These are phyloP conservation scores for Phenganax subtilis DNA, from an alignment of 92 coral and sea anemone species.

Conservation along the genomic window DNA sequence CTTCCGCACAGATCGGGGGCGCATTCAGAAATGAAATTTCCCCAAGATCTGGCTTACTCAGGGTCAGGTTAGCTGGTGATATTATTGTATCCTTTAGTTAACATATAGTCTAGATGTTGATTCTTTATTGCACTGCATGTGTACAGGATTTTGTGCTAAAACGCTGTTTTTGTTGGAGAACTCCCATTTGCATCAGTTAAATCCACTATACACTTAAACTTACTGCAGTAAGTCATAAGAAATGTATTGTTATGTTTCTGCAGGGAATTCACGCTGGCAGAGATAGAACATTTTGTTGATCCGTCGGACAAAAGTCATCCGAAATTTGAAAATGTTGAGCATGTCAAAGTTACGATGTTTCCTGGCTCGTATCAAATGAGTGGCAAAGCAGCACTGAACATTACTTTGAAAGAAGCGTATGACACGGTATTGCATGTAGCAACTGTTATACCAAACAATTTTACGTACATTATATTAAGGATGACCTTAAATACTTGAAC, in stretches of 20 bases:
- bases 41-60: constrained; percentile 85
- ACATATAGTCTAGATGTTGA: not conserved
- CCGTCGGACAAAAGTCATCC: constrained; percentile 94
- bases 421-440: constrained; percentile 37
- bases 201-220: too few relatives aligned
- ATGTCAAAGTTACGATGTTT: constrained; percentile 63
- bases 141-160: not conserved
- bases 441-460: not conserved
- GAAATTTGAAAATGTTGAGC: constrained; percentile 67
- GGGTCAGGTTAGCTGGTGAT: constrained; percentile 70
- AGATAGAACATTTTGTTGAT: constrained; percentile 97
- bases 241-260: not conserved
- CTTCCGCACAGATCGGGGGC: constrained; percentile 95
- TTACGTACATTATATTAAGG: not conserved
- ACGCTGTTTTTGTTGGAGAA: not conserved
- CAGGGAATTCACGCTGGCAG: constrained; percentile 95
- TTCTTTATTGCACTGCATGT: too few relatives aligned
- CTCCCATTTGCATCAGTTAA: too few relatives aligned
- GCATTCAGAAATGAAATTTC: constrained; percentile 98
- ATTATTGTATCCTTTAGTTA: not conserved
- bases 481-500: not conserved
- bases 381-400: constrained; percentile 67
- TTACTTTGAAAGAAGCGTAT: constrained; percentile 76
- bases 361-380: constrained; percentile 79
- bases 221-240: too few relatives aligned